phyloP scores from a whole-genome alignment of 2,113 vertebrate genomes.

The Talpa occidentalis region DNA sequence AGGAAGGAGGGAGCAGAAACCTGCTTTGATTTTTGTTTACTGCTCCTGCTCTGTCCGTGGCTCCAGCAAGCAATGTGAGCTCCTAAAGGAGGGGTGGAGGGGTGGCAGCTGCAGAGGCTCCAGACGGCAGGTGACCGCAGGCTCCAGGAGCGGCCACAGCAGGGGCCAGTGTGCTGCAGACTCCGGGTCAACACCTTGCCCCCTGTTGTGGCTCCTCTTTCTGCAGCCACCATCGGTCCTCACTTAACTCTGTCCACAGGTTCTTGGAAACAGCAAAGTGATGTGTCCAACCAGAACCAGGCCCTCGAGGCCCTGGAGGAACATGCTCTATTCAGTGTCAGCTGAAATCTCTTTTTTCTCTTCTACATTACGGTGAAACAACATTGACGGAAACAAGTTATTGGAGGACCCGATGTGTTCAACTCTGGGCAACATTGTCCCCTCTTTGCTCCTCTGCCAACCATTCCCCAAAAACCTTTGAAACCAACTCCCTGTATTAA shows the following conservation, averaged over 20 bases:
- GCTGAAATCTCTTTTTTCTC: background rate
- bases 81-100: background rate
- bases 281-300: background rate
- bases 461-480: background rate
- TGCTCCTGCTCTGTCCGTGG: background rate
- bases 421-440: background rate
- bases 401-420: background rate
- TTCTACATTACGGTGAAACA: background rate
- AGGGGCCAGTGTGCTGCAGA: background rate
- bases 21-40: background rate
- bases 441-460: background rate
- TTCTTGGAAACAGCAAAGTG: background rate
- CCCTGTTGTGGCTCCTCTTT: background rate
- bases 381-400: background rate
- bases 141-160: background rate
- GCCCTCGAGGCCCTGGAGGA: background rate
- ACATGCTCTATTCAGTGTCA: background rate
- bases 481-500: slow-evolving; percentile 10
- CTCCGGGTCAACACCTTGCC: background rate
- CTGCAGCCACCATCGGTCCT: background rate
- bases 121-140: background rate
- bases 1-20: background rate
- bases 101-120: background rate
- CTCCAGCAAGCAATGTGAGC: background rate
- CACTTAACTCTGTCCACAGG: background rate